Percentiles rank a stretch among this genome's conserved stretches.
These are phyloP conservation scores for Anastrepha obliqua DNA, from an alignment of 1,140 invertebrate genomes.

Conservation along the genomic window DNA sequence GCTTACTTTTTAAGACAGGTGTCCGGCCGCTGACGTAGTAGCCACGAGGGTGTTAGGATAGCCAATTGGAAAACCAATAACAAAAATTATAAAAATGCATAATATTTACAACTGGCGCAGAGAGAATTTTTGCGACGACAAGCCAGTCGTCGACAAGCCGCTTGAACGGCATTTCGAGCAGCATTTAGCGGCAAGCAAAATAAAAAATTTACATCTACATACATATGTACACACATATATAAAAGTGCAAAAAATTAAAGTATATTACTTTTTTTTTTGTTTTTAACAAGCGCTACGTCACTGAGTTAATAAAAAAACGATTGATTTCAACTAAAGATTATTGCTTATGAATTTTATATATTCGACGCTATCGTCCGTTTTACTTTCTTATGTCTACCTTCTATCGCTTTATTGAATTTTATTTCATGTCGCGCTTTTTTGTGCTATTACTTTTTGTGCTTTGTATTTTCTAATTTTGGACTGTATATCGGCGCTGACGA, in stretches of 20 bases:
- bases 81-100: background rate
- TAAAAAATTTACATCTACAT: no score
- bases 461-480: conserved; percentile 34
- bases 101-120: background rate
- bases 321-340: no score
- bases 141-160: background rate
- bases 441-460: conserved; percentile 33
- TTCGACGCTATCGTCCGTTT: background rate
- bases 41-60: background rate
- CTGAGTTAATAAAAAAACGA: no score
- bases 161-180: background rate
- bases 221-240: no score
- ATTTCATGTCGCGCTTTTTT: conserved; percentile 34
- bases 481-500: background rate
- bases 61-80: background rate
- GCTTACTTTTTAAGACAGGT: background rate
- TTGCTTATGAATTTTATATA: background rate
- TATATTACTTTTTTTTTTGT: no score
- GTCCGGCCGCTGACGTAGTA: background rate
- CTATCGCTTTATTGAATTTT: background rate
- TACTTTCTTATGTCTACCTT: background rate
- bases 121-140: background rate
- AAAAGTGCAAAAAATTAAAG: no score
- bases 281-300: no score
- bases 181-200: no score